phyloP scores from a whole-genome alignment of 2,888 invertebrate species.

The Marronus borbonicus region DNA sequence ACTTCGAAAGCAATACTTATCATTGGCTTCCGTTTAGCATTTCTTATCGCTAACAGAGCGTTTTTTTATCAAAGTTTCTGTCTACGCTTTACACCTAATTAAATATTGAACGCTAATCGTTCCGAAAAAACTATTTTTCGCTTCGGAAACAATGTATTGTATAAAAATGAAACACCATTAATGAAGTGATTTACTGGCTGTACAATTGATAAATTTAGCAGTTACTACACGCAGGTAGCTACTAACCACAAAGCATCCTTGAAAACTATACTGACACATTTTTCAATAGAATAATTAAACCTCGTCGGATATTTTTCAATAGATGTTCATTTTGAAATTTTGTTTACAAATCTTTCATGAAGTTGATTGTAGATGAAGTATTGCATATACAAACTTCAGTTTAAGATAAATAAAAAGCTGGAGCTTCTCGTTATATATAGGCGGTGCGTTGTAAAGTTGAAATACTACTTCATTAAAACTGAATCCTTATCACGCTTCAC shows the following conservation, averaged over 20 bases:
- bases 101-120: background rate
- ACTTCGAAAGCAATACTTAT: background rate
- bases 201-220: slow-evolving; percentile 32
- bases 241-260: slow-evolving; percentile 10
- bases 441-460: too few species aligned
- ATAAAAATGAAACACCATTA: slow-evolving; percentile 1
- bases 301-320: background rate
- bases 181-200: slow-evolving; percentile 35
- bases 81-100: background rate
- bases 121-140: background rate
- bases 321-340: too few species aligned
- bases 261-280: slow-evolving; percentile 10
- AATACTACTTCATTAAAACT: too few species aligned
- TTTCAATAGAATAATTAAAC: slow-evolving; percentile 9
- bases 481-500: too few species aligned
- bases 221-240: slow-evolving; percentile 6
- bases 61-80: background rate
- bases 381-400: too few species aligned
- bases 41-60: background rate
- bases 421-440: too few species aligned
- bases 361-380: too few species aligned
- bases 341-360: too few species aligned
- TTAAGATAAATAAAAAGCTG: too few species aligned
- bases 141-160: slow-evolving; percentile 12
- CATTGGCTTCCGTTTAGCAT: background rate